phyloP scores from a whole-genome alignment of 2,888 invertebrate species.

The Hirtodrosophila cameraria region DNA sequence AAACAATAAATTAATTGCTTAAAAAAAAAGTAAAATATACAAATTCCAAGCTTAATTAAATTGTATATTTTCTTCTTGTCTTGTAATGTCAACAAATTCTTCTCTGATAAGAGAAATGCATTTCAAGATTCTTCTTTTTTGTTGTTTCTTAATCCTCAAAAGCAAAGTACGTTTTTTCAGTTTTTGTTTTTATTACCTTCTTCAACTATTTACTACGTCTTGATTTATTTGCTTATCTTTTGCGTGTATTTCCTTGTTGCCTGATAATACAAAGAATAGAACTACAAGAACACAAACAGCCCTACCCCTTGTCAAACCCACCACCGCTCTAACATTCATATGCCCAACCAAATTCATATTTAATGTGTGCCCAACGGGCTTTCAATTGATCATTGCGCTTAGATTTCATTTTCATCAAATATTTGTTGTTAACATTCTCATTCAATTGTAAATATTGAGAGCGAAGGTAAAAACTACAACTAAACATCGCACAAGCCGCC shows the following conservation, averaged over 20 bases:
- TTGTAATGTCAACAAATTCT: constrained; percentile 44
- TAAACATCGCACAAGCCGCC: constrained; percentile 37
- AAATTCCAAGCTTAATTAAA: constrained; percentile 38
- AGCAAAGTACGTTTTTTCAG: constrained; percentile 15
- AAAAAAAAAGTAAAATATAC: constrained; percentile 43
- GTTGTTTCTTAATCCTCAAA: constrained; percentile 11
- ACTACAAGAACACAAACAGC: constrained; percentile 22
- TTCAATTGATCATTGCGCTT: constrained; percentile 41
- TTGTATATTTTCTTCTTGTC: constrained; percentile 7
- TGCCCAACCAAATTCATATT: constrained; percentile 37
- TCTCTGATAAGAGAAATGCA: constrained; percentile 30
- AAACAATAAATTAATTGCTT: constrained; percentile 32
- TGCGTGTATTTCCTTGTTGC: constrained; percentile 27
- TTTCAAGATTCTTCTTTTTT: constrained; percentile 3
- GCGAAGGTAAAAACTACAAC: constrained; percentile 38
- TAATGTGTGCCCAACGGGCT: constrained; percentile 25
- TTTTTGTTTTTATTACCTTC: constrained; percentile 22
- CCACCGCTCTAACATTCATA: neutral
- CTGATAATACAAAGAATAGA: constrained; percentile 37
- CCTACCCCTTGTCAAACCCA: neutral
- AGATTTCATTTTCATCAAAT: constrained; percentile 54
- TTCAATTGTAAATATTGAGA: constrained; percentile 42
- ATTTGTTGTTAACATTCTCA: constrained; percentile 52
- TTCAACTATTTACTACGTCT: constrained; percentile 34
- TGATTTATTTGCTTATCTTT: constrained; percentile 53